Evolutionary conservation across 1,140 invertebrate species (phyloP), one percentile per base, ranked within the genome.

Genomic region (Drosophila sp.): DNA sequence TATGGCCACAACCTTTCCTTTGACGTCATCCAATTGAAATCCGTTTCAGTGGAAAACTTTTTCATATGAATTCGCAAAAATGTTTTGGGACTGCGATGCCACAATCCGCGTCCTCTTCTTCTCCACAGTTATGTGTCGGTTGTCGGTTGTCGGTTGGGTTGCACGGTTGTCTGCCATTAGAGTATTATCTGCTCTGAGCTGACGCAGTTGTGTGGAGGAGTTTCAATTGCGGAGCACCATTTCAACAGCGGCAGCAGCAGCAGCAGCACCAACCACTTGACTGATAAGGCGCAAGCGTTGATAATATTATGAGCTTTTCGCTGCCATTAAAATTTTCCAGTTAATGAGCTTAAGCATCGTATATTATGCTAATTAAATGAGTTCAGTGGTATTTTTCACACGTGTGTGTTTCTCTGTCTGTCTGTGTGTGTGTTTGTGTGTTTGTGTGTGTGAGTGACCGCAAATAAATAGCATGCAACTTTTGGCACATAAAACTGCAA

Each of bases 321-420:
- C 21, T 56, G 59, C 45, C 78, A 69, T 70, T 74, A 64, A 59
- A 56, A 70, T 70, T 77, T 70, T 64, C 59, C 46, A 61, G 51
- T 58, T 78, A 86, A 86, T 78, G 64, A 79, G 82, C 75, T 76
- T 89, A 79, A 76, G 72, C 67, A 41, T 59, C 54, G 77, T 78
- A 72, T 78, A 76, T 86, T 82, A 78, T 82, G 82, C 71, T 69
- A 86, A 87, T 87, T 81, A 81, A 87, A 87, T 81, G 75, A 80
- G 77, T 67, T 71, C 43, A 77, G 59, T 66, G 57, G 25, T 61
- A 38, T 76, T 66, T 78, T 72, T 64, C 38, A 53, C 67, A 80
- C 46, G 57, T 50, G 9, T 50, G 29, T 63, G 21, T 50, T n/a
- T 7, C 14, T 0, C 32, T 13, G 14, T 36, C 7, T 18, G 25